A percentile compares a stretch with the other conserved stretches of the same genome.
Conservation (phyloP, 2,113 vertebrate genomes). For the Oreochromis niloticus region DNA sequence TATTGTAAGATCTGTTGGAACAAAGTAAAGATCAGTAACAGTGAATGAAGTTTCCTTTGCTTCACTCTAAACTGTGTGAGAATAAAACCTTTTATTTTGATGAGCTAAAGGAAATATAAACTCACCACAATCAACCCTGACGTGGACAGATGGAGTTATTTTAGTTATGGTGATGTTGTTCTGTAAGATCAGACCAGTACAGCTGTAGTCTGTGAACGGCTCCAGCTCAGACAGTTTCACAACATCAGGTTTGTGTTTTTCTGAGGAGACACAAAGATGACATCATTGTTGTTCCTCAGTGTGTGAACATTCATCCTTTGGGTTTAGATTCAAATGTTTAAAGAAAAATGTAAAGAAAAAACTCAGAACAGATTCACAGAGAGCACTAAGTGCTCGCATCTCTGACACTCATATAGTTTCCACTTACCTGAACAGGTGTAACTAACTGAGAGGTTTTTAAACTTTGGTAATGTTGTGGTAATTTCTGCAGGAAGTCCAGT, state of each 20-base stretch:
- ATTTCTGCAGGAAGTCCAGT: neutral
- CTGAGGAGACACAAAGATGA: conserved; percentile 4
- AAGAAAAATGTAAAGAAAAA: too few relatives aligned
- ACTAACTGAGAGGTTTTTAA: neutral
- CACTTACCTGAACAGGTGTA: conserved; percentile 29
- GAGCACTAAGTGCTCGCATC: neutral
- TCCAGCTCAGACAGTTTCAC: neutral
- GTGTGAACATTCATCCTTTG: neutral
- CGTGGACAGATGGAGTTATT: accelerated
- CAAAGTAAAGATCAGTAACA: neutral
- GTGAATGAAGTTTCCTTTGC: neutral
- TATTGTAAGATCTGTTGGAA: conserved; percentile 4
- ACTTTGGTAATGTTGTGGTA: neutral
- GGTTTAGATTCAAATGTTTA: neutral
- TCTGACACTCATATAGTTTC: neutral
- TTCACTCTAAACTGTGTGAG: neutral
- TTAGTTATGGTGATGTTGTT: accelerated
- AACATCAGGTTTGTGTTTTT: accelerated
- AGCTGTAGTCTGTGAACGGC: conserved; percentile 11
- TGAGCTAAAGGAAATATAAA: neutral
- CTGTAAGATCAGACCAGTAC: neutral
- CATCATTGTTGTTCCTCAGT: neutral
- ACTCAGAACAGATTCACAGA: neutral
- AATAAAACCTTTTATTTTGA: neutral
- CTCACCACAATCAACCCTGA: conserved; percentile 27